phyloP scores from a whole-genome alignment of 2,888 invertebrate species.

The Cheilosia urbana region DNA sequence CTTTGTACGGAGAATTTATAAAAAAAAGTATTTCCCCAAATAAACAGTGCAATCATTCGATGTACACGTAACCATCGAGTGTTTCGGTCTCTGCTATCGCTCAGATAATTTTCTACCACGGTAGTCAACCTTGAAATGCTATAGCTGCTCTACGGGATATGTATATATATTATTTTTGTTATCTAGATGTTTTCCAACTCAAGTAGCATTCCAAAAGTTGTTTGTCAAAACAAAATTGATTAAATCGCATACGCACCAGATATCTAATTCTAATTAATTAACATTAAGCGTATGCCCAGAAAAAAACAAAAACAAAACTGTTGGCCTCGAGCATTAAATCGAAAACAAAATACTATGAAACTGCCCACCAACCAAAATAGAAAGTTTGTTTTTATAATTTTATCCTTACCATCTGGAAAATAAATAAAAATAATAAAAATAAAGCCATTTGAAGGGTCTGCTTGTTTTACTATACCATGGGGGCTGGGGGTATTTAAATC shows the following conservation, averaged over 20 bases:
- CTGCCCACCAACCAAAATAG: not conserved
- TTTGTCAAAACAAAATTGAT: not conserved
- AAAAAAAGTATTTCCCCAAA: not conserved
- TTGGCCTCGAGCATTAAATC: constrained; percentile 3
- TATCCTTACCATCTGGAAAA: not conserved
- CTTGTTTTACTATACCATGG: not conserved
- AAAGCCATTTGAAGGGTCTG: not conserved
- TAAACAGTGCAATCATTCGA: no score
- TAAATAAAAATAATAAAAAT: not conserved
- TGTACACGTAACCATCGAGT: not conserved
- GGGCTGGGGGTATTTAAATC: not conserved
- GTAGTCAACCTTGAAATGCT: not conserved
- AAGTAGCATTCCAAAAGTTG: not conserved
- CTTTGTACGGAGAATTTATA: not conserved
- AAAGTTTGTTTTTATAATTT: constrained; percentile 5
- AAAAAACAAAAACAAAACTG: not conserved
- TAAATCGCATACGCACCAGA: not conserved
- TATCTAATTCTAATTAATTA: constrained; percentile 6
- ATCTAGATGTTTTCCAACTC: not conserved
- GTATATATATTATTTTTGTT: not conserved
- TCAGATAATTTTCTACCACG: not conserved
- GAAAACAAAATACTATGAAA: not conserved
- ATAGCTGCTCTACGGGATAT: not conserved
- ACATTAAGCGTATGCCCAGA: not conserved
- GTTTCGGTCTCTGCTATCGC: not conserved